These are phyloP conservation scores for Gari tellinella DNA, from an alignment of 2,888 invertebrate species.

Conservation along the genomic window DNA sequence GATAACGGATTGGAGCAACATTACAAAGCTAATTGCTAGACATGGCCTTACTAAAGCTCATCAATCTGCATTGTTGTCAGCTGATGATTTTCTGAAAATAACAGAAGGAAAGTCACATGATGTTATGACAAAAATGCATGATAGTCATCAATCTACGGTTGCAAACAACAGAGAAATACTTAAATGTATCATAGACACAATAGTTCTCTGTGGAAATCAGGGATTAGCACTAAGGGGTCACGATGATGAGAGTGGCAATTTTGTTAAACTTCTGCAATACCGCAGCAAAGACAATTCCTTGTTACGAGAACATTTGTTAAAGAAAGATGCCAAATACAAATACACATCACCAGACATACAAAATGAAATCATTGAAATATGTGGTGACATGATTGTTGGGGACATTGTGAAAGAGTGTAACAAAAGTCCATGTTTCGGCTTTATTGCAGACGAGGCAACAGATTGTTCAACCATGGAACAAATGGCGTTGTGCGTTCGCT, in stretches of 20 bases:
- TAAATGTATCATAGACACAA: constrained; percentile 16
- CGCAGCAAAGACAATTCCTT: constrained; percentile 14
- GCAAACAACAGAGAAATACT: constrained; percentile 17
- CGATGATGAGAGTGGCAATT: constrained; percentile 11
- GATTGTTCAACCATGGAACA: constrained; percentile 31
- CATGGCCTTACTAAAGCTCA: background rate
- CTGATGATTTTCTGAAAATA: constrained; percentile 13
- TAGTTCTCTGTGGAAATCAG: constrained; percentile 27
- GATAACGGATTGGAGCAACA: constrained; percentile 1
- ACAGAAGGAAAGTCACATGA: constrained; percentile 9
- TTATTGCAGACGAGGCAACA: constrained; percentile 30
- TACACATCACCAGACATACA: constrained; percentile 9
- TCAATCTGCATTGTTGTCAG: background rate
- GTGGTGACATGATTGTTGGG: constrained; percentile 7
- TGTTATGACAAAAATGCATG: constrained; percentile 2
- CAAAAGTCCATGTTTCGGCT: constrained; percentile 11
- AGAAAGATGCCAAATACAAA: background rate
- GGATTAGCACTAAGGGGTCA: constrained; percentile 28
- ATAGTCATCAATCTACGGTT: constrained; percentile 1
- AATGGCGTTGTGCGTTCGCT: constrained; percentile 29
- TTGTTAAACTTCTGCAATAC: constrained; percentile 16
- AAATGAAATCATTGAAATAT: constrained; percentile 20
- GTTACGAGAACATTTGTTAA: constrained; percentile 12
- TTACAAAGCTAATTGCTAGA: background rate
- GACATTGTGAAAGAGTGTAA: constrained; percentile 16